Base-by-base conservation (phyloP, 2,797 vertebrate species). In the Xerus rutilus region DNA sequence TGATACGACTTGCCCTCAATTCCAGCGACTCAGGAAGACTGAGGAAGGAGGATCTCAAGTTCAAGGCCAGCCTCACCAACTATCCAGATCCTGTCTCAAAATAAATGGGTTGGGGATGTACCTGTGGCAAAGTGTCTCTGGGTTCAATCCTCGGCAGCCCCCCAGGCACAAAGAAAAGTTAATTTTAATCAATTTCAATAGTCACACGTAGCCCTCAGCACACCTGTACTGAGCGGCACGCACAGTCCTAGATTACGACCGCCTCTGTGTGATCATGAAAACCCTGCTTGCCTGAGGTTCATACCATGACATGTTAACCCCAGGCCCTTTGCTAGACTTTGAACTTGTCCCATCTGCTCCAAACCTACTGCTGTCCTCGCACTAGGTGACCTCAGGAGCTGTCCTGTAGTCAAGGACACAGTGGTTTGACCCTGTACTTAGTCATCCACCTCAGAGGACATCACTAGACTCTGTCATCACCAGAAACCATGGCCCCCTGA, bases 171-270 rank as follows among this genome's bases (percentile, higher is more conserved):
- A 52, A 54, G 18, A 62, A 62, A 25, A 62, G 59, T 49, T 72
- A 18, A 67, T 52, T 67, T 82, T 32, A 67, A 76, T 17, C 21
- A 54, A 45, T 17, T 47, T 32, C 23, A 43, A 39, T 4, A 23
- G n/a, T 45, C 13, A 7, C 32, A 30, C 1, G 25, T 32, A 23
- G 72, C 11, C 15, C 11, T 1, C 1, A 32, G 64, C n/a, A 72
- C 35, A 32, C 45, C 13, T 7, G 3, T 30, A 18, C 1, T 25
- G 25, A 32, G 39, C 2, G 25, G 7, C 1, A 17, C 18, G 4
- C 1, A 20, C 15, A 2, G 10, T 32, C 45, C 64, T 35, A 70
- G 47, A 82, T 28, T 10, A 30, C 30, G 1, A 6, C 1, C 3
- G 49, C 23, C 18, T 43, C 72, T 1, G 0, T 9, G 2, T 35